Evolutionary conservation across 2,888 invertebrate genomes (phyloP), one percentile per base, ranked within the genome.

Genomic region (Diploptera punctata): DNA sequence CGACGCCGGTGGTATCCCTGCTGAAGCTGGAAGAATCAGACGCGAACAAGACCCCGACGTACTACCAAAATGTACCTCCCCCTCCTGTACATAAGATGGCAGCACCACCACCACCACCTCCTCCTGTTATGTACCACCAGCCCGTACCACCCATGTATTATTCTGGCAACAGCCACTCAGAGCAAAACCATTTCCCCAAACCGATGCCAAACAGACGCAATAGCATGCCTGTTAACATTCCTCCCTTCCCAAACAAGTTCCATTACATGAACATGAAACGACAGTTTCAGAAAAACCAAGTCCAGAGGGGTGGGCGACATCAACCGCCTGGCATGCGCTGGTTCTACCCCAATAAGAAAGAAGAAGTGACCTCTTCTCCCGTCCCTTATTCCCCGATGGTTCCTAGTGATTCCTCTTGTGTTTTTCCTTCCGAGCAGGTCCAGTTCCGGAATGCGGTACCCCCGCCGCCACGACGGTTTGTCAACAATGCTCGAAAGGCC

Each of bases 1-100:
- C 57, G 13, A 54, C 69, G 7, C 69, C 69, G 43, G 69, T 69
- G 29, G 69, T 69, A 4, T 69, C 69, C 13, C 69, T 69, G 16
- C 57, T 60, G 18, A 69, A 69, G 52, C 60, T 69, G 4, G 57
- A 57, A n/a, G 57, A 57, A 29, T 26, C 26, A n/a, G 57, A 57
- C n/a, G n/a, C n/a, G n/a, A 33, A 33, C 33, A 33, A 33, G 33
- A 33, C 57, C 57, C 29, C 57, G 57, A n/a, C 29, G 7, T 57
- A n/a, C 29, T 57, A 57, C n/a, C 57, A 57, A 9, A 26, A 57
- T 21, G 57, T 57, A 16, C 57, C 57, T n/a, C 57, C 57, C n/a
- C 57, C 57, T 29, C 57, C 29, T n/a, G 16, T 24, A 29, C 57
- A 57, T 33, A 33, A 33, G 47, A 29, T 49, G n/a, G n/a, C n/a